Percentiles rank a stretch among this genome's conserved stretches.
Conservation (phyloP, 2,797 vertebrate species). For the Myiotriccus ornatus region DNA sequence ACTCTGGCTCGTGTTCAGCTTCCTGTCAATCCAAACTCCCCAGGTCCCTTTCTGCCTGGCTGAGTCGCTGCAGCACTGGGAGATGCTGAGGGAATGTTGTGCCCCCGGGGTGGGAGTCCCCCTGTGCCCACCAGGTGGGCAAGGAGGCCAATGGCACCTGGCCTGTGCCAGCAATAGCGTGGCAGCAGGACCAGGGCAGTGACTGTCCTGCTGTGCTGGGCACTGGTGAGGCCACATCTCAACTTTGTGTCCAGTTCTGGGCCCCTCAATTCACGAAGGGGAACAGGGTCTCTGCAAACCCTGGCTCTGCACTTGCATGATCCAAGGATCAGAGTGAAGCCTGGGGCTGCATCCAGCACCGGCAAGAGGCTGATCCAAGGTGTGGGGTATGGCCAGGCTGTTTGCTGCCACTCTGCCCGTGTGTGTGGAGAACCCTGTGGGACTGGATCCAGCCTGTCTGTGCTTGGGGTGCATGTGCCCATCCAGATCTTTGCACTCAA, state of each 20-base stretch:
- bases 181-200: background rate
- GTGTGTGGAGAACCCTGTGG: rapidly evolving
- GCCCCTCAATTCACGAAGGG: background rate
- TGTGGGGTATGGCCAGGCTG: background rate
- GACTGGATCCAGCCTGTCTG: background rate
- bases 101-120: too few species aligned
- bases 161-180: rapidly evolving
- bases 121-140: background rate
- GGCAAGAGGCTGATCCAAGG: background rate
- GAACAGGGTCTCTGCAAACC: background rate
- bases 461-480: background rate
- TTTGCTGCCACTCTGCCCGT: background rate
- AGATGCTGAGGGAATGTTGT: too few species aligned
- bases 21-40: too few species aligned
- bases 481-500: background rate
- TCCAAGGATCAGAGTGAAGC: background rate
- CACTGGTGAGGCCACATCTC: background rate
- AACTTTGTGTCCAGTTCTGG: rapidly evolving
- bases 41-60: too few species aligned
- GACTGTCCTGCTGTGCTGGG: background rate
- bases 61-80: too few species aligned
- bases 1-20: too few species aligned
- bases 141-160: background rate
- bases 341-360: rapidly evolving
- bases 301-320: background rate